Evolutionary conservation across 2,113 vertebrate species (phyloP).

Genomic region (Pteronura brasiliensis): DNA sequence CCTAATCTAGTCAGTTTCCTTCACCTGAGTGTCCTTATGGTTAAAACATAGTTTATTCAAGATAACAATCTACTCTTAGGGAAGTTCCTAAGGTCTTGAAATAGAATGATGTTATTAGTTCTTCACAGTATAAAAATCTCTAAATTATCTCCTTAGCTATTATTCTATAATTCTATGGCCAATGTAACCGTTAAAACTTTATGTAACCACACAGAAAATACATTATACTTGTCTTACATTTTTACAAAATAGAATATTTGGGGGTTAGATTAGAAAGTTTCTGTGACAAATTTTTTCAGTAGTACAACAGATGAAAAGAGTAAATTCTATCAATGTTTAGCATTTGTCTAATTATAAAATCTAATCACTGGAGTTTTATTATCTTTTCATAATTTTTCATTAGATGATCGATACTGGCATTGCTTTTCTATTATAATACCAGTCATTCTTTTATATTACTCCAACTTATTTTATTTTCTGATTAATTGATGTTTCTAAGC

Average conservation of each 20-base stretch:
- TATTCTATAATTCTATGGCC: not conserved
- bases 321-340: not conserved
- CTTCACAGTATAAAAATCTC: not conserved
- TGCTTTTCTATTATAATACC: not conserved
- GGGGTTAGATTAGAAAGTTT: not conserved
- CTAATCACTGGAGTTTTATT: not conserved
- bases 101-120: not conserved
- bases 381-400: not conserved
- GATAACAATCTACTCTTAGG: not conserved
- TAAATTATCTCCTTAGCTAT: not conserved
- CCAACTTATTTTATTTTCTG: not conserved
- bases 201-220: not conserved
- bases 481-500: not conserved
- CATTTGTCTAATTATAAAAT: not conserved
- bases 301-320: not conserved
- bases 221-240: not conserved
- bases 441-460: not conserved
- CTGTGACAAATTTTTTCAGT: not conserved
- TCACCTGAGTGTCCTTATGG: not conserved
- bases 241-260: not conserved
- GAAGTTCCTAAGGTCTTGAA: not conserved
- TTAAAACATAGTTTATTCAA: not conserved
- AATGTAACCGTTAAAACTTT: not conserved
- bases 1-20: not conserved
- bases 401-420: not conserved